Conservation (phyloP, 2,888 invertebrate genomes). For the Chloroclystis v-ata region DNA sequence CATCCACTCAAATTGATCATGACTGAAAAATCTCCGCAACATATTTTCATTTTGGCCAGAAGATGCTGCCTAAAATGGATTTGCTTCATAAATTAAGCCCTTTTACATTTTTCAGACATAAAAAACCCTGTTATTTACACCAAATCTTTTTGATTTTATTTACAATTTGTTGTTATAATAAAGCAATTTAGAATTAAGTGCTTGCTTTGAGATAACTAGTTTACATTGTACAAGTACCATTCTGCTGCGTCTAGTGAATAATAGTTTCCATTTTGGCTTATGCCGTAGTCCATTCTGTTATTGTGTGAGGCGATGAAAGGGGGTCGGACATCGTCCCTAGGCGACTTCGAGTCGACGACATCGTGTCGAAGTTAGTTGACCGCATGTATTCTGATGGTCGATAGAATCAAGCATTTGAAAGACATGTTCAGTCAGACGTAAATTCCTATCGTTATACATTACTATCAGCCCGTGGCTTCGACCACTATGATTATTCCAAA, state of each 20-base stretch:
- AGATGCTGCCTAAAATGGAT: too few species aligned
- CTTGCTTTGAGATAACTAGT: too few species aligned
- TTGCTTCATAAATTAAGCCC: too few species aligned
- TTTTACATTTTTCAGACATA: too few species aligned
- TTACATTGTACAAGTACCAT: background rate
- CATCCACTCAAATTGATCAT: background rate
- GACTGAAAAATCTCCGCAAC: background rate
- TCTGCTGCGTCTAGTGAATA: background rate
- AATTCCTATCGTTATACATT: too few species aligned
- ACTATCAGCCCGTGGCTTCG: too few species aligned
- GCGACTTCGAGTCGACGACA: constrained; percentile 1
- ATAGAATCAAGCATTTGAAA: background rate
- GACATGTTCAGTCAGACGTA: background rate
- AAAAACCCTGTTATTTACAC: too few species aligned
- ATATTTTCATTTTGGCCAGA: too few species aligned
- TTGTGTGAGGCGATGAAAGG: constrained; percentile 14
- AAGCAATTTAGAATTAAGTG: too few species aligned
- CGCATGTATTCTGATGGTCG: background rate
- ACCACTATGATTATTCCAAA: too few species aligned
- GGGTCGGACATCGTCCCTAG: constrained; percentile 9
- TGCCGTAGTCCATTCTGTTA: constrained; percentile 3
- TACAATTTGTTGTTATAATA: too few species aligned
- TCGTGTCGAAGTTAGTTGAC: background rate
- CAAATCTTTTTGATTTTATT: too few species aligned
- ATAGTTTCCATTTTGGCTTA: background rate